Evolutionary conservation across 2,888 invertebrate genomes (phyloP).

Genomic region (Noctua janthina): DNA sequence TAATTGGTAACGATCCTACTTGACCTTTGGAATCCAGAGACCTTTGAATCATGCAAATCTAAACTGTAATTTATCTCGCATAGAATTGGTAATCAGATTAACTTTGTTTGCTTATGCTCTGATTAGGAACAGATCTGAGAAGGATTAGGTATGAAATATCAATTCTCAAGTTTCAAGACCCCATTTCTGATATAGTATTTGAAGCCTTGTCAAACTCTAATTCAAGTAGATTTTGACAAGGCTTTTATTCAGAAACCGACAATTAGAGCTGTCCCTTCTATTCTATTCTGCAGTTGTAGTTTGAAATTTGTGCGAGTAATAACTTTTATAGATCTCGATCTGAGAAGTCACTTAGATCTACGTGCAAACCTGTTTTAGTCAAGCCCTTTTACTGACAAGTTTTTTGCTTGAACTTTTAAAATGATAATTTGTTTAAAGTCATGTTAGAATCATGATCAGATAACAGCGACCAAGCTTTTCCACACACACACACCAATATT

Average conservation of each 20-base stretch:
- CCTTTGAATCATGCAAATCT: conserved; percentile 34
- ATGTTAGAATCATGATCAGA: not conserved
- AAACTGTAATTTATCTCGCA: conserved; percentile 24
- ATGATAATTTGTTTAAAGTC: conserved; percentile 10
- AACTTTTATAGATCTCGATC: not conserved
- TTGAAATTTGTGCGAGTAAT: not conserved
- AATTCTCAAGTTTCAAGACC: not conserved
- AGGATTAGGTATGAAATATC: not conserved
- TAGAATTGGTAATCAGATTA: conserved; percentile 33
- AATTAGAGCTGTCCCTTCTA: not conserved
- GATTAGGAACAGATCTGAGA: not conserved
- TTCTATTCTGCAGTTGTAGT: not conserved
- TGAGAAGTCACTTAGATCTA: conserved; percentile 6
- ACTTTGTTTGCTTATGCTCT: conserved; percentile 5
- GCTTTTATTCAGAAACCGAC: not conserved
- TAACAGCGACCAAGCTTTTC: not conserved
- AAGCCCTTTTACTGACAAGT: not conserved
- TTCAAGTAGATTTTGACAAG: not conserved
- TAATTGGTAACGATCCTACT: conserved; percentile 48
- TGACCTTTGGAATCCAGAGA: conserved; percentile 45
- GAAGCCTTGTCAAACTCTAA: not conserved
- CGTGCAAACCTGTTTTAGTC: not conserved
- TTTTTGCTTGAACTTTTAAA: not conserved
- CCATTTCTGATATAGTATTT: not conserved
- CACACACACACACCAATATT: not conserved